Conservation (phyloP, 2,888 invertebrate species). For the Leptothorax acervorum region DNA sequence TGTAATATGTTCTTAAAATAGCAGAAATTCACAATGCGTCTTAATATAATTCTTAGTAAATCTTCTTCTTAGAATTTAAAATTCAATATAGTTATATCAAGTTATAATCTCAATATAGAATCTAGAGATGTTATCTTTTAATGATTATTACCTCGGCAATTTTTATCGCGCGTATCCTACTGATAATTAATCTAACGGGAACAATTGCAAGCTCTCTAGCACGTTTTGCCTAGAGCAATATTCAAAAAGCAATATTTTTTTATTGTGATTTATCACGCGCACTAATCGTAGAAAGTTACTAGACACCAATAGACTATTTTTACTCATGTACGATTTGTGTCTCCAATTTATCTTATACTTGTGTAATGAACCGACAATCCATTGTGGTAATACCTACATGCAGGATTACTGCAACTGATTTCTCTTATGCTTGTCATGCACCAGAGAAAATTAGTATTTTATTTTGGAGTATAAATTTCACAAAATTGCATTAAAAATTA, state of each 20-base stretch:
- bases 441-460: not conserved
- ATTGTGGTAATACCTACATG: not conserved
- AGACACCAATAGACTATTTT: not conserved
- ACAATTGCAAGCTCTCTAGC: not conserved
- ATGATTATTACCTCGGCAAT: not conserved
- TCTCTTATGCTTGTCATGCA: conserved; percentile 16
- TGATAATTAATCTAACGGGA: conserved; percentile 33
- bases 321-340: not conserved
- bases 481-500: not conserved
- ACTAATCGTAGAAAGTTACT: conserved; percentile 10
- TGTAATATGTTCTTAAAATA: conserved; percentile 18
- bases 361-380: conserved; percentile 4
- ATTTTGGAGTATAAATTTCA: not conserved
- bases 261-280: not conserved
- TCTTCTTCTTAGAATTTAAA: not conserved
- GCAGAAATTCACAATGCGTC: not conserved
- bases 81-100: not conserved
- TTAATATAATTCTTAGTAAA: conserved; percentile 18
- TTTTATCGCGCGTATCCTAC: not conserved
- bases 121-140: conserved; percentile 14
- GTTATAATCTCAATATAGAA: not conserved
- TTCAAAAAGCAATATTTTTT: not conserved
- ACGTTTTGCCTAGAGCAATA: not conserved
- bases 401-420: conserved; percentile 1
- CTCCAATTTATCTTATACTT: conserved; percentile 17